Conservation (phyloP, 2,888 invertebrate genomes). For the Serripes groenlandicus region DNA sequence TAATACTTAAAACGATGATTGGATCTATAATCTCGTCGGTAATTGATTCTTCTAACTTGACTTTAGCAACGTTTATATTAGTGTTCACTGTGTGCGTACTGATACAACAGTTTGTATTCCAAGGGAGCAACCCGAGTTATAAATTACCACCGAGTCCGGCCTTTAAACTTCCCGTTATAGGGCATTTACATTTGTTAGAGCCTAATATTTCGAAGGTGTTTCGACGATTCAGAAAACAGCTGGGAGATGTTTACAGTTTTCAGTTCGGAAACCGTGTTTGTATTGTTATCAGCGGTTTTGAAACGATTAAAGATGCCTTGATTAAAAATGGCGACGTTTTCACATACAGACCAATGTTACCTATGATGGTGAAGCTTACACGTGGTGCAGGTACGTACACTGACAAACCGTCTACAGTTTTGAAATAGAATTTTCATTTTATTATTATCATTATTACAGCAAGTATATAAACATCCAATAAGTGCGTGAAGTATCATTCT, state of each 20-base stretch:
- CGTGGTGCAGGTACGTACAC: neutral
- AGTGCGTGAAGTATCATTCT: too few species aligned
- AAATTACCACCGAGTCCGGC: constrained; percentile 29
- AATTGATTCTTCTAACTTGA: too few species aligned
- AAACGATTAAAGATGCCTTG: neutral
- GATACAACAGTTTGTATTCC: too few species aligned
- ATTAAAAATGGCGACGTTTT: neutral
- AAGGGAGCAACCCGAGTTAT: too few species aligned
- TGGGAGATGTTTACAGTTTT: constrained; percentile 26
- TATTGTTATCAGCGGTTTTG: constrained; percentile 29
- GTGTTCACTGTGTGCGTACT: too few species aligned
- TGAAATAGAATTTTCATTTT: neutral
- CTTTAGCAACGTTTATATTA: too few species aligned
- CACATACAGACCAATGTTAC: neutral
- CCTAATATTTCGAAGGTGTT: constrained; percentile 19
- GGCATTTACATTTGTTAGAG: constrained; percentile 28
- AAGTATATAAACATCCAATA: too few species aligned
- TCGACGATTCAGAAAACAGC: constrained; percentile 12
- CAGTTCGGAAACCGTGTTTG: constrained; percentile 10
- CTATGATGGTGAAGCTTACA: neutral
- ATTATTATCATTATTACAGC: too few species aligned
- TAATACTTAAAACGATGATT: too few species aligned
- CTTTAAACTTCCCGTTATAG: constrained; percentile 25
- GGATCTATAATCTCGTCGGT: too few species aligned
- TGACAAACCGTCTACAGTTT: neutral